phyloP scores from a whole-genome alignment of 2,888 invertebrate species.

The Parnassius mnemosyne region DNA sequence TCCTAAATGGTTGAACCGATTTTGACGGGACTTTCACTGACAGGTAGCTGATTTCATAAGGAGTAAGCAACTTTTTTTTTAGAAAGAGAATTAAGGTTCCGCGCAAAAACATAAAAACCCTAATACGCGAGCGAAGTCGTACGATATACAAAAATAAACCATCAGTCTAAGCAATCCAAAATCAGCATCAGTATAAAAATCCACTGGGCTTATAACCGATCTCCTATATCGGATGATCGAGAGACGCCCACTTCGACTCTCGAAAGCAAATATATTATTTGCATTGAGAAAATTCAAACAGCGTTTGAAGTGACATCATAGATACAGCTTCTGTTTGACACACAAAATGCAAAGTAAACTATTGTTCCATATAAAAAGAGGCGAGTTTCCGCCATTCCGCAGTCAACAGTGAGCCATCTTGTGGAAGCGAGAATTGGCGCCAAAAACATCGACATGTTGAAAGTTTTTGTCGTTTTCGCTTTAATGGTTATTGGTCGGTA shows the following conservation, averaged over 20 bases:
- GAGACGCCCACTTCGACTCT: too few species aligned
- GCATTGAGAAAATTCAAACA: neutral
- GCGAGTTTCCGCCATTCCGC: neutral
- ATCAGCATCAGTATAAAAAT: too few species aligned
- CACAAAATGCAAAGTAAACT: constrained; percentile 1
- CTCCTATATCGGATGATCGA: too few species aligned
- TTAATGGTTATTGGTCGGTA: neutral
- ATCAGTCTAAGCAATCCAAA: neutral
- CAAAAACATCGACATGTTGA: neutral
- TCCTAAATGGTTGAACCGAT: too few species aligned
- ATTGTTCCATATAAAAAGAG: constrained; percentile 5
- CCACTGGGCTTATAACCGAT: too few species aligned
- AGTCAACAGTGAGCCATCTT: constrained; percentile 13
- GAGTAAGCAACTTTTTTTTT: too few species aligned
- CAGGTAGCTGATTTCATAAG: too few species aligned
- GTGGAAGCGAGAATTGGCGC: neutral
- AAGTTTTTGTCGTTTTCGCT: neutral
- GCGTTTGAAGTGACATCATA: neutral
- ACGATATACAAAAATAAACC: neutral
- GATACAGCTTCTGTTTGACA: neutral
- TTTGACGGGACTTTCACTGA: too few species aligned
- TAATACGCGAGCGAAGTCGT: too few species aligned
- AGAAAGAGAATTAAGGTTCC: too few species aligned
- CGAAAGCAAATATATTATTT: neutral
- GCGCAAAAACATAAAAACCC: too few species aligned